Evolutionary conservation across 1,140 invertebrate genomes (phyloP), one percentile per base, ranked within the genome.

Genomic region (Eumaeus atala): DNA sequence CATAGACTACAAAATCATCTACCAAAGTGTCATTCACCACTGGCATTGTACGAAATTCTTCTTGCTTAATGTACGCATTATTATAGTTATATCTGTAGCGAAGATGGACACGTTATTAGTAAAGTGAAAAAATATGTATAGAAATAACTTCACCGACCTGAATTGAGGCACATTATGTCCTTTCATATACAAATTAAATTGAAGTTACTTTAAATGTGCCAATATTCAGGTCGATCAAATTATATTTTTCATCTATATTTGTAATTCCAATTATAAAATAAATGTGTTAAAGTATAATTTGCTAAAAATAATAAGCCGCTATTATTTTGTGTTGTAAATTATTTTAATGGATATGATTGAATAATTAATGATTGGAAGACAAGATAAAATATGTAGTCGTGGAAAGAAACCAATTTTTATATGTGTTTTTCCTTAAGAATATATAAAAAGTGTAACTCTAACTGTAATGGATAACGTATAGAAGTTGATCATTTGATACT

Each of bases 321-420:
- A 44, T 44, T 44, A 28, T 28, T 28, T 28, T 28, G 21, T 28
- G 21, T 28, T 28, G n/a, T 40, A 40, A 44, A 44, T 44, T 44
- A 44, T 44, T 44, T 1, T 44, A 6, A 44, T 44, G 40, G 40
- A 44, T 44, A 44, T 44, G 16, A 44, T 44, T 44, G 17, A 16
- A 44, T 44, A 44, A 44, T 44, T 44, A 44, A 44, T 44, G 6
- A 28, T 28, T 28, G 40, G 40, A 44, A 44, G 40, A 44, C 40
- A 44, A 44, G 40, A 16, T 14, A 44, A 16, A 44, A 42, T 40
- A 14, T 40, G 35, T n/a, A 14, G 12, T 44, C 9, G 40, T 16
- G 17, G 17, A 44, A 44, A 28, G 21, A 28, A 28, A 28, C 21
- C 21, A 28, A 28, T 28, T 28, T 28, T 3, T 3, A 28, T 28